Evolutionary conservation across 1,140 invertebrate genomes (phyloP).

Genomic region (Diorhabda sublineata): DNA sequence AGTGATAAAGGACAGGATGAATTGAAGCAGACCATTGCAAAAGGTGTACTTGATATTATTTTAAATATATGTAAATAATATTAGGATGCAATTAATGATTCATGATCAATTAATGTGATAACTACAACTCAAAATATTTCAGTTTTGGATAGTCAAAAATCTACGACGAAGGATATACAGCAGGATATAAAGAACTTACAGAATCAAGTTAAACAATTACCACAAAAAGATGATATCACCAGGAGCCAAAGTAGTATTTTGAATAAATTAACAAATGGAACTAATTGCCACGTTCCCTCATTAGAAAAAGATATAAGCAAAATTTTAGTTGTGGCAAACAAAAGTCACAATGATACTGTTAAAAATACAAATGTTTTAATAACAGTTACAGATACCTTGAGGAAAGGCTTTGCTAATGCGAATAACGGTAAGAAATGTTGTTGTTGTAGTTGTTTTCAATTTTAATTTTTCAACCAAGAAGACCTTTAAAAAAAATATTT

Average conservation of each 20-base stretch:
- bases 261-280: slow-evolving; percentile 30
- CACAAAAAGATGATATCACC: slow-evolving; percentile 31
- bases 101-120: not conserved
- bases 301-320: slow-evolving; percentile 22
- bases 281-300: slow-evolving; percentile 19
- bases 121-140: slow-evolving; percentile 1
- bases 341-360: slow-evolving; percentile 51
- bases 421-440: not conserved
- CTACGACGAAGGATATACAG: slow-evolving; percentile 31
- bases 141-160: slow-evolving; percentile 37
- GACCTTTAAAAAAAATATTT: too few species aligned
- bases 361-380: slow-evolving; percentile 52
- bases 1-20: slow-evolving; percentile 48
- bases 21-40: slow-evolving; percentile 45
- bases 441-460: too few species aligned
- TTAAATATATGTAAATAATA: not conserved
- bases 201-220: slow-evolving; percentile 18
- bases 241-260: not conserved
- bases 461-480: too few species aligned
- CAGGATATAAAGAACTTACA: slow-evolving; percentile 29
- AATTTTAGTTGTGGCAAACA: slow-evolving; percentile 41
- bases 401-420: slow-evolving; percentile 53
- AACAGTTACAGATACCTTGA: slow-evolving; percentile 53
- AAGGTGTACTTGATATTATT: slow-evolving; percentile 25
- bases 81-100: not conserved